A percentile compares a stretch with the other conserved stretches of the same genome.
These are phyloP conservation scores for Cantharis lateralis DNA, from an alignment of 2,888 invertebrate genomes.

Conservation along the genomic window DNA sequence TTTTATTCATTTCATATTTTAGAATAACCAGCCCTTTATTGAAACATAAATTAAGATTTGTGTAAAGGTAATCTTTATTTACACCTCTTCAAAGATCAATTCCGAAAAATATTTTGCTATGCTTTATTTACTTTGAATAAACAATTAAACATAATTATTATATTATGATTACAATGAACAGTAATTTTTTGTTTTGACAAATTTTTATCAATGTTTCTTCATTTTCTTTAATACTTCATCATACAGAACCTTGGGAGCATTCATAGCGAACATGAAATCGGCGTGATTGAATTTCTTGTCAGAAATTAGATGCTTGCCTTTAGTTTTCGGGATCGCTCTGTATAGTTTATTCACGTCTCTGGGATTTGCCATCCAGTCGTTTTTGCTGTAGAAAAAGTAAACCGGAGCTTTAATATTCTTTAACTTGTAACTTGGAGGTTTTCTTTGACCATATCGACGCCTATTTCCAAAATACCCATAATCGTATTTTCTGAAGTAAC, in stretches of 20 bases:
- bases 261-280: slow-evolving; percentile 48
- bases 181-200: too few species aligned
- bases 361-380: slow-evolving; percentile 35
- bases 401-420: slow-evolving; percentile 60
- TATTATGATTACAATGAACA: too few species aligned
- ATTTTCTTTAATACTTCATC: background rate
- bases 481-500: slow-evolving; percentile 56
- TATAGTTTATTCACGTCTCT: slow-evolving; percentile 31
- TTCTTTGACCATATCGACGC: slow-evolving; percentile 55
- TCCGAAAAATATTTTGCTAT: too few species aligned
- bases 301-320: slow-evolving; percentile 40
- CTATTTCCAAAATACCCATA: slow-evolving; percentile 53
- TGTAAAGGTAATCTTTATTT: too few species aligned
- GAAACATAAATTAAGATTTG: too few species aligned
- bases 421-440: slow-evolving; percentile 62
- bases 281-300: slow-evolving; percentile 49
- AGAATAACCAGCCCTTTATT: too few species aligned
- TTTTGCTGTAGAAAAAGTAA: slow-evolving; percentile 34
- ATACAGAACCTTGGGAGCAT: slow-evolving; percentile 35
- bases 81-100: too few species aligned
- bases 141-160: background rate
- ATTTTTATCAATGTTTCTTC: background rate
- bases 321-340: slow-evolving; percentile 35
- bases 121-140: background rate
- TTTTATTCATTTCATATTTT: too few species aligned